Conservation (phyloP, 1,140 invertebrate genomes). For the Philopotamus ludificatus region DNA sequence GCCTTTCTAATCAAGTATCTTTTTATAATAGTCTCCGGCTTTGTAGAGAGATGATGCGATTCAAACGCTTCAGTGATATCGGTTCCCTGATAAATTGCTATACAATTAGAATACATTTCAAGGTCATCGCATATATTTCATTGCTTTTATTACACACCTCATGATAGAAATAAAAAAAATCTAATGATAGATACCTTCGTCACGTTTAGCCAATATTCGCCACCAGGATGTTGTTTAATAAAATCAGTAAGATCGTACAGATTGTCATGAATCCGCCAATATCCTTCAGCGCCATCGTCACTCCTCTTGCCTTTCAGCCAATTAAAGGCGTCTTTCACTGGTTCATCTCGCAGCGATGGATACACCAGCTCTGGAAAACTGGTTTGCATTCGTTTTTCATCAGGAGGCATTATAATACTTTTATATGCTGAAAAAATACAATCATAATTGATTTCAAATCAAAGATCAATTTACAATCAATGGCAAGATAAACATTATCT, state of each 20-base stretch:
- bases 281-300: conserved; percentile 71
- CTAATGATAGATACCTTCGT: too few relatives aligned
- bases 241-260: conserved; percentile 76
- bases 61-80: conserved; percentile 79
- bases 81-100: conserved; percentile 58
- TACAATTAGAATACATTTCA: too few relatives aligned
- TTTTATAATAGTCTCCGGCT: conserved; percentile 56
- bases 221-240: conserved; percentile 72
- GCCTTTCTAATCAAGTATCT: conserved; percentile 65
- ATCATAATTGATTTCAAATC: too few relatives aligned
- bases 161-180: too few relatives aligned
- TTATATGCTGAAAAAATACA: too few relatives aligned
- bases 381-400: too few relatives aligned
- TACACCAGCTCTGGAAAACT: conserved; percentile 56
- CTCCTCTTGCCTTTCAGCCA: conserved; percentile 67
- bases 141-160: too few relatives aligned
- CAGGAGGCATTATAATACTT: too few relatives aligned
- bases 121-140: too few relatives aligned
- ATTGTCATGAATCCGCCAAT: conserved; percentile 75
- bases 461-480: too few relatives aligned
- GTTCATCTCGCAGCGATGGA: conserved; percentile 54
- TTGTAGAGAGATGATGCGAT: conserved; percentile 59
- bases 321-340: conserved; percentile 49
- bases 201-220: conserved; percentile 68
- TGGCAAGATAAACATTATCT: too few relatives aligned